Evolutionary conservation across 2,888 invertebrate species (phyloP), one percentile per base, ranked within the genome.

Genomic region (Macrosoma leucophasiata): DNA sequence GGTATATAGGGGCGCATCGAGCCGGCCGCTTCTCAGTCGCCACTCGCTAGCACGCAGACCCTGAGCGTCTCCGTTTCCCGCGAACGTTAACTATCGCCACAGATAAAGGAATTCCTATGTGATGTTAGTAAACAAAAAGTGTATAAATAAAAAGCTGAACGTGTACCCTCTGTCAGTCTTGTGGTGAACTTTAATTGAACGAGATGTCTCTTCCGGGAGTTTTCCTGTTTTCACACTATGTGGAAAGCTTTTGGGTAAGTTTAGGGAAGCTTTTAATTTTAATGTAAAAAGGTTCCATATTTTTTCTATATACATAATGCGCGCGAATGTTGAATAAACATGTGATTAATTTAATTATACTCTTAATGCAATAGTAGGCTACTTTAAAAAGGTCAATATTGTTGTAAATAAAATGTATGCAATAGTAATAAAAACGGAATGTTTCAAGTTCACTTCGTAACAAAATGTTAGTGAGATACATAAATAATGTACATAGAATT

Each of bases 171-270:
- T 58, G 59, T 62, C 72, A 78, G 71, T 76, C 63, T 59, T 47
- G 48, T 56, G 52, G 71, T 75, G 72, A 68, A 62, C 55, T 55
- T 58, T 55, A 61, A 52, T 65, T 53, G 57, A 59, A 43, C 51
- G 74, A 50, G 52, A 84, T 84, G 82, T 69, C 71, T 59, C 65
- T 81, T 67, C 76, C 79, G 63, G 82, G 74, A 61, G 68, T 69
- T 62, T 72, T 79, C 42, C 60, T 79, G 43, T 73, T 81, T 63
- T 71, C 81, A 46, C 64, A 75, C 52, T 84, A 78, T 55, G 61
- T 84, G 55, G 81, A 76, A 62, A 81, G 70, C 71, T 75, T 82
- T 73, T 79, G 76, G 82, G 82, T 84, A 50, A 79, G 82, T 79
- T 48, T 33, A n/a, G n/a, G n/a, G n/a, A n/a, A n/a, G n/a, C n/a